Base-by-base conservation (phyloP, 2,888 invertebrate species). In the Torymus auratus region DNA sequence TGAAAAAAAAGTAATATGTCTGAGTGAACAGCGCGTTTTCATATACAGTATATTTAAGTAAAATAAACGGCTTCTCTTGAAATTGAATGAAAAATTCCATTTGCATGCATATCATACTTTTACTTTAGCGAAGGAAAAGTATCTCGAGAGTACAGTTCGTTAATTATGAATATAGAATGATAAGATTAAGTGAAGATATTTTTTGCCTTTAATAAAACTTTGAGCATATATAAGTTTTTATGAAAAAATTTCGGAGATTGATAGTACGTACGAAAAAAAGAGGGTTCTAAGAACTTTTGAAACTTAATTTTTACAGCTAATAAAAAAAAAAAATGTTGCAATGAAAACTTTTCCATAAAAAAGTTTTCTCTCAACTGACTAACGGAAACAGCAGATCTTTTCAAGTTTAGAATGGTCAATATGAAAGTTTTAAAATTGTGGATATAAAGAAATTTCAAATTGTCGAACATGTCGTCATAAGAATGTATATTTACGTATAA, bases 331-430 rank as follows among this genome's bases (percentile, higher is more conserved):
- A 73, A 72, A 78, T 52, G 50, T 67, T 61, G 56, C 56, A n/a
- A 2, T 53, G 55, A 55, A 55, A 78, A 73, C 68, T 78, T 78
- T 78, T 76, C 52, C 53, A 72, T 78, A 55, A 53, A 78, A 78
- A 78, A 78, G 73, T 73, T 78, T 78, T 50, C 65, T 60, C 52
- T 56, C 14, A 62, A 11, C 5, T 15, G 20, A 60, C 60, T 41
- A 58, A 67, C 58, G 65, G 67, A 78, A 78, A 78, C 60, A 74
- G 74, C 67, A 15, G 53, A 58, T 71, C 55, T 67, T 60, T 52
- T 15, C 41, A 65, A 78, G 17, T 72, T 78, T 41, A 28, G 71
- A 78, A 78, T 68, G 78, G 78, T 78, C 73, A 69, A 78, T 78
- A 72, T 60, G 60, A 78, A 78, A 78, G 52, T 72, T 78, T 72